phyloP scores from a whole-genome alignment of 2,113 vertebrate species.

The Empidonax alnorum region DNA sequence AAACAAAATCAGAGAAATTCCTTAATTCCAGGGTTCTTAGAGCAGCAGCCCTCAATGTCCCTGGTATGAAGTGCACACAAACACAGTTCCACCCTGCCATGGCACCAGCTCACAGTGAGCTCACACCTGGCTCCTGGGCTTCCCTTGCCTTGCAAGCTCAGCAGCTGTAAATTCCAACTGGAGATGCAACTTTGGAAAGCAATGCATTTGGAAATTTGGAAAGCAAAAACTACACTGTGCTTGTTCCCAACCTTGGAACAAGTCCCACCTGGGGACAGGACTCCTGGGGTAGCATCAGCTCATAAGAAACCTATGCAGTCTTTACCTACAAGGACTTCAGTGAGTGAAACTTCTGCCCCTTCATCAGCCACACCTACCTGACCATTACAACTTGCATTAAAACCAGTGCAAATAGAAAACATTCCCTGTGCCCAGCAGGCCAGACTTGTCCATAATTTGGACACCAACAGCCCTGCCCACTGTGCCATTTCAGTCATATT shows the following conservation, averaged over 20 bases:
- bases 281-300: neutral
- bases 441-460: neutral
- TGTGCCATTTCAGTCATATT: neutral
- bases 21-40: neutral
- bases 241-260: neutral
- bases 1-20: neutral
- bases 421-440: neutral
- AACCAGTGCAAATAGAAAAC: neutral
- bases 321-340: neutral
- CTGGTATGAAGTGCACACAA: neutral
- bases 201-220: no score
- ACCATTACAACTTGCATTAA: neutral
- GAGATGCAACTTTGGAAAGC: neutral
- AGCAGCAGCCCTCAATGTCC: neutral
- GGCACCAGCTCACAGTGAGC: neutral
- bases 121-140: neutral
- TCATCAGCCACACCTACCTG: neutral
- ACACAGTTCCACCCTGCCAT: neutral
- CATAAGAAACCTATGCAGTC: neutral
- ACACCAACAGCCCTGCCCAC: neutral
- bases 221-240: neutral
- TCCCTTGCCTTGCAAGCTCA: neutral
- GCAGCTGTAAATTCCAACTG: neutral
- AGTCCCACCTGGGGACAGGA: neutral
- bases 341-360: neutral